A percentile compares a stretch with the other conserved stretches of the same genome.
Conservation (phyloP, 2,113 vertebrate genomes). For the Paradoxurus hermaphroditus region DNA sequence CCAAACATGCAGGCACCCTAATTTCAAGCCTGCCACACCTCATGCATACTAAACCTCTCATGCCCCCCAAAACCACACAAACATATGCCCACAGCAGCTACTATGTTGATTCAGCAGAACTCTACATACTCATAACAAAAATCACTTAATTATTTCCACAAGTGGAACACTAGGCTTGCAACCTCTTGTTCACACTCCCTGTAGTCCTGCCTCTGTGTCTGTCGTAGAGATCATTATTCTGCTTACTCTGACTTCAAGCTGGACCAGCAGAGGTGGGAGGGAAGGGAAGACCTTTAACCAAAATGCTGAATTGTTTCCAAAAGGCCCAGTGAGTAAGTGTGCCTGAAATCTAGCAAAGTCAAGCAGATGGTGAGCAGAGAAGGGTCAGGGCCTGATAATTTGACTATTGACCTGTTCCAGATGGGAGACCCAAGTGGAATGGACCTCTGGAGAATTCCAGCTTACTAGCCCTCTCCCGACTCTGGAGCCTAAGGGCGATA, state of each 20-base stretch:
- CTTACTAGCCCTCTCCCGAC: neutral
- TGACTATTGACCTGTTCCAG: neutral
- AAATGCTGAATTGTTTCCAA: conserved; percentile 39
- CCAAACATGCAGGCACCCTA: neutral
- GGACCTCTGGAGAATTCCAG: neutral
- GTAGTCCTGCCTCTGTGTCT: neutral
- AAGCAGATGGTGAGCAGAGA: conserved; percentile 35
- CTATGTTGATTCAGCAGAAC: conserved; percentile 42
- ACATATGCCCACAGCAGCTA: conserved; percentile 22
- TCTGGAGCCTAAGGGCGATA: neutral
- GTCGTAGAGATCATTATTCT: neutral
- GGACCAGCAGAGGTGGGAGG: neutral
- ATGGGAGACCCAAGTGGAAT: neutral
- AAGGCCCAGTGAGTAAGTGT: neutral
- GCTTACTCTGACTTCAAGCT: neutral
- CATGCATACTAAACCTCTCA: neutral
- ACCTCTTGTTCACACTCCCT: conserved; percentile 21
- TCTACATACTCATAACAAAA: conserved; percentile 23
- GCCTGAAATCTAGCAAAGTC: neutral
- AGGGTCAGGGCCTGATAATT: neutral
- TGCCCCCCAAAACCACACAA: conserved; percentile 18
- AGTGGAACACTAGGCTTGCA: conserved; percentile 17
- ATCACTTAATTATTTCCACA: conserved; percentile 56
- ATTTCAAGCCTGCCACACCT: conserved; percentile 17
- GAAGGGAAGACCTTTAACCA: conserved; percentile 31